Percentiles rank a stretch among this genome's conserved stretches.
Conservation (phyloP, 2,797 vertebrate species). For the Geotrypetes seraphini region DNA sequence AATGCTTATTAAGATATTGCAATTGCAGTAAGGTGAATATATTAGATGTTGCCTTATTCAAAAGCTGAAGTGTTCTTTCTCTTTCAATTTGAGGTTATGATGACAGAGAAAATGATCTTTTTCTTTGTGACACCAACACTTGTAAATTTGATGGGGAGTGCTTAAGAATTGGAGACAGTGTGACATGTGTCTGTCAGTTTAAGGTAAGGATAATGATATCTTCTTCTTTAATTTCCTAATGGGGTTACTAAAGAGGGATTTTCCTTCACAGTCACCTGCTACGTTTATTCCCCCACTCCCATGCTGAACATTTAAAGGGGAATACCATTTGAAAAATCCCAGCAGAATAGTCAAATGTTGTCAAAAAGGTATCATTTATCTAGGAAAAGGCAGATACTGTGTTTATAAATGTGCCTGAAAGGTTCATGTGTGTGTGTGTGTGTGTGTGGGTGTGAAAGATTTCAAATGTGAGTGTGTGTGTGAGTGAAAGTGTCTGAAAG, state of each 20-base stretch:
- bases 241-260: constrained; percentile 30
- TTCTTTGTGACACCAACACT: constrained; percentile 96
- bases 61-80: constrained; percentile 23
- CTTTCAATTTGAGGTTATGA: constrained; percentile 80
- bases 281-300: constrained; percentile 31
- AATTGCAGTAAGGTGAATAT: too few species aligned
- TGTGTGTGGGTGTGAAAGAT: too few species aligned
- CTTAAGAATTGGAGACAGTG: constrained; percentile 93
- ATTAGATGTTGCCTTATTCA: too few species aligned
- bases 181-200: constrained; percentile 97
- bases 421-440: constrained; percentile 12
- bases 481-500: constrained; percentile 13
- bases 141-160: constrained; percentile 98
- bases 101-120: constrained; percentile 95
- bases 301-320: constrained; percentile 28
- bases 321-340: constrained; percentile 30
- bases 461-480: constrained; percentile 7
- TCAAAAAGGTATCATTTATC: constrained; percentile 35
- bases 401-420: constrained; percentile 19
- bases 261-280: constrained; percentile 27
- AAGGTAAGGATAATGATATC: constrained; percentile 75
- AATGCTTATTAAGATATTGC: too few species aligned
- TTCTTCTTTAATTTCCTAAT: constrained; percentile 29
- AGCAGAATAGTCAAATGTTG: constrained; percentile 37
- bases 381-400: constrained; percentile 23